Evolutionary conservation across 2,113 vertebrate genomes (phyloP).

Genomic region (Microcebus murinus): DNA sequence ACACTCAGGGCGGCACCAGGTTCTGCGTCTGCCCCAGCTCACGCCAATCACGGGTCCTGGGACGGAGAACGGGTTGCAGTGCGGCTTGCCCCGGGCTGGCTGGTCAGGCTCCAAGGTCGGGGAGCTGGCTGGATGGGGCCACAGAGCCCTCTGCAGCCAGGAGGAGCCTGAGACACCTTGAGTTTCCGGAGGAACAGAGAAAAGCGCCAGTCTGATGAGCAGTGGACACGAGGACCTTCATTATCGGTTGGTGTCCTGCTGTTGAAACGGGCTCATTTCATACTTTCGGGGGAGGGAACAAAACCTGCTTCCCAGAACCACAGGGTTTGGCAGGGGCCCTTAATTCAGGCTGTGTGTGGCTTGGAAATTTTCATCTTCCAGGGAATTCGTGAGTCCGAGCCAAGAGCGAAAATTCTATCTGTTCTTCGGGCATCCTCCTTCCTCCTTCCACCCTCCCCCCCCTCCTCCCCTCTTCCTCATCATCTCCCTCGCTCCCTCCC

Average conservation of each 20-base stretch:
- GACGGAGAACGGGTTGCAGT: rapidly evolving
- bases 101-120: background rate
- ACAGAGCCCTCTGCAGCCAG: background rate
- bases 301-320: background rate
- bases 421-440: background rate
- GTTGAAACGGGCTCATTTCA: background rate
- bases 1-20: background rate
- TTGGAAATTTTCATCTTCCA: background rate
- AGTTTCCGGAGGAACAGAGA: background rate
- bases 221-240: background rate
- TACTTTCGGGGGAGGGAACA: background rate
- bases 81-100: background rate
- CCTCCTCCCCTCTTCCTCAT: background rate
- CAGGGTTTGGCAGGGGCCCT: background rate
- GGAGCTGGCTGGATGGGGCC: background rate
- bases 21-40: rapidly evolving
- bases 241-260: background rate
- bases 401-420: background rate
- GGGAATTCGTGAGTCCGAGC: background rate
- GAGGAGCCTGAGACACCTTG: background rate
- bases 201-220: background rate
- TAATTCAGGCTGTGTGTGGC: background rate
- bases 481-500: too few relatives aligned
- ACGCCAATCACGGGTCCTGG: rapidly evolving
- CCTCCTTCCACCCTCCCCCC: rapidly evolving